A percentile compares a stretch with the other conserved stretches of the same genome.
phyloP scores from a whole-genome alignment of 2,888 invertebrate species.

The Rutpela maculata region DNA sequence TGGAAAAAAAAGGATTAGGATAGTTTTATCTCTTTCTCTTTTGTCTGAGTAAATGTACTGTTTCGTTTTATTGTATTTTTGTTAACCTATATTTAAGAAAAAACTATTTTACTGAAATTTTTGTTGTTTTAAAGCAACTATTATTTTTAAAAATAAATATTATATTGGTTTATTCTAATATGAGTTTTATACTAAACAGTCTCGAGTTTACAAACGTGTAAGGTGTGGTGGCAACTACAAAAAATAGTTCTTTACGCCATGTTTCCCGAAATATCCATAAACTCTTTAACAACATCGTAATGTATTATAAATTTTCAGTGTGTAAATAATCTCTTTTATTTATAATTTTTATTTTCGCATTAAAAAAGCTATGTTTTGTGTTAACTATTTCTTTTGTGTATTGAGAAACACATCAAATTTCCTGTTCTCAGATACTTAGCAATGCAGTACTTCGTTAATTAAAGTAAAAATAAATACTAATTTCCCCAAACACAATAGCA shows the following conservation, averaged over 20 bases:
- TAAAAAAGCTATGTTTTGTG: not conserved
- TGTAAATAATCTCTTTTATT: not conserved
- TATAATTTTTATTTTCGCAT: not conserved
- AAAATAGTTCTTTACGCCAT: not conserved
- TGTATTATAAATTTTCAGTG: not conserved
- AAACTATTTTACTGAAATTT: too few species aligned
- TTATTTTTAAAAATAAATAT: too few species aligned
- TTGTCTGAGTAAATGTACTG: too few species aligned
- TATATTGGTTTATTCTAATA: too few species aligned
- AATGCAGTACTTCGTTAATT: not conserved
- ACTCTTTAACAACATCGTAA: not conserved
- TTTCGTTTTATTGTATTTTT: too few species aligned
- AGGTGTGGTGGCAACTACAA: not conserved
- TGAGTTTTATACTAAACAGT: not conserved
- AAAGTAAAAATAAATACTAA: not conserved
- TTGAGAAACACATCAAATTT: not conserved
- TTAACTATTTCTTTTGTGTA: not conserved
- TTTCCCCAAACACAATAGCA: slow-evolving; percentile 1
- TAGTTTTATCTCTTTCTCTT: too few species aligned
- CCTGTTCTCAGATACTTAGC: not conserved
- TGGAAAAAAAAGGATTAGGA: too few species aligned
- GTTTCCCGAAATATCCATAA: not conserved
- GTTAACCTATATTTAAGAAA: too few species aligned
- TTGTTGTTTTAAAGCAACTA: too few species aligned
- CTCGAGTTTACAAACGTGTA: not conserved